These are phyloP conservation scores for Dreissena polymorpha DNA, from an alignment of 1,140 invertebrate species.

Conservation along the genomic window DNA sequence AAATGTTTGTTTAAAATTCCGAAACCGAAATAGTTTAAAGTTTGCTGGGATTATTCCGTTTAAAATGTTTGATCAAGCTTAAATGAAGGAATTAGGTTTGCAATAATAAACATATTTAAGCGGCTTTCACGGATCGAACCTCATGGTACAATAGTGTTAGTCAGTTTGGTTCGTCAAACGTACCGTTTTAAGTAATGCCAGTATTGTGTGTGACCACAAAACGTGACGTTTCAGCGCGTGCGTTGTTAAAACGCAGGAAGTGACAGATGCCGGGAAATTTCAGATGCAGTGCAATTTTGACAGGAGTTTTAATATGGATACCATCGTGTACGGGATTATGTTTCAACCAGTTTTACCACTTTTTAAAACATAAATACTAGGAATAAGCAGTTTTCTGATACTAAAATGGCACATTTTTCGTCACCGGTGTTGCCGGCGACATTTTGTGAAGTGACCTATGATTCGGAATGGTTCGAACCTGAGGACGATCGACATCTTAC, in stretches of 20 bases:
- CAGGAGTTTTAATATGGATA: too few relatives aligned
- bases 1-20: conserved; percentile 2
- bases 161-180: too few relatives aligned
- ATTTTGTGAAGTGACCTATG: conserved; percentile 54
- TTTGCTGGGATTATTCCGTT: neutral
- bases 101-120: conserved; percentile 3
- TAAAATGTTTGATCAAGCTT: too few relatives aligned
- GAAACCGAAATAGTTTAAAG: neutral
- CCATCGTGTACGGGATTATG: too few relatives aligned
- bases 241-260: neutral
- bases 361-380: too few relatives aligned
- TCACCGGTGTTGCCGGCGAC: conserved; percentile 13
- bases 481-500: conserved; percentile 45
- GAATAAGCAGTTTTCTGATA: too few relatives aligned
- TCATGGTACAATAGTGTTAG: too few relatives aligned
- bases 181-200: too few relatives aligned
- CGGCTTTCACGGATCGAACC: neutral
- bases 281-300: neutral
- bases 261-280: conserved; percentile 37
- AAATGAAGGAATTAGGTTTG: neutral
- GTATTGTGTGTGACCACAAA: too few relatives aligned
- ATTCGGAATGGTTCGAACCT: conserved; percentile 50
- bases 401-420: conserved; percentile 16
- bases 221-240: too few relatives aligned
- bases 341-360: too few relatives aligned